Conservation (phyloP, 2,888 invertebrate genomes). For the Noctua janthina region DNA sequence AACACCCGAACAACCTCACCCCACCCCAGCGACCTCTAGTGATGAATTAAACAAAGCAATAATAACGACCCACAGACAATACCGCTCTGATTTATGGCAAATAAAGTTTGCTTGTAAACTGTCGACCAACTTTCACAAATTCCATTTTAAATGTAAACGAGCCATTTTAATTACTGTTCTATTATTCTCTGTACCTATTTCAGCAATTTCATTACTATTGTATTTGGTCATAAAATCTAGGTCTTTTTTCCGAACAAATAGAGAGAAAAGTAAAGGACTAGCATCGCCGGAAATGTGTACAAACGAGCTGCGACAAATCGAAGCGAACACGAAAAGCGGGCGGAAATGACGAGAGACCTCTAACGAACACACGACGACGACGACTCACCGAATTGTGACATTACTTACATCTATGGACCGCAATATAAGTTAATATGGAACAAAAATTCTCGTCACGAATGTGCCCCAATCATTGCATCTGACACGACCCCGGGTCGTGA, state of each 20-base stretch:
- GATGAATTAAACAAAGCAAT: constrained; percentile 58
- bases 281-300: constrained; percentile 48
- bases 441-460: constrained; percentile 37
- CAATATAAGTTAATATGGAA: constrained; percentile 4
- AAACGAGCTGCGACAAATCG: constrained; percentile 46
- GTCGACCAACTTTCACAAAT: constrained; percentile 40
- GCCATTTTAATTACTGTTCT: constrained; percentile 30
- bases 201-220: constrained; percentile 2
- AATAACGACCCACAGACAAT: constrained; percentile 58
- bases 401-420: constrained; percentile 21
- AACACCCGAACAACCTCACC: constrained; percentile 38
- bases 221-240: constrained; percentile 1
- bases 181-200: constrained; percentile 19
- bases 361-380: constrained; percentile 32
- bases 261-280: constrained; percentile 32
- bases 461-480: constrained; percentile 28
- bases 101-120: constrained; percentile 51
- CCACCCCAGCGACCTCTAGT: constrained; percentile 21
- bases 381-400: constrained; percentile 10
- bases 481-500: constrained; percentile 1
- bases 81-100: constrained; percentile 55
- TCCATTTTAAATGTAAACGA: constrained; percentile 48
- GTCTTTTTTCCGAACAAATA: constrained; percentile 14
- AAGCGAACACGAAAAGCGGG: constrained; percentile 24
- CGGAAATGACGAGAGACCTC: constrained; percentile 52